These are phyloP conservation scores for Nyctibius grandis DNA, from an alignment of 2,797 vertebrate species.

Conservation along the genomic window DNA sequence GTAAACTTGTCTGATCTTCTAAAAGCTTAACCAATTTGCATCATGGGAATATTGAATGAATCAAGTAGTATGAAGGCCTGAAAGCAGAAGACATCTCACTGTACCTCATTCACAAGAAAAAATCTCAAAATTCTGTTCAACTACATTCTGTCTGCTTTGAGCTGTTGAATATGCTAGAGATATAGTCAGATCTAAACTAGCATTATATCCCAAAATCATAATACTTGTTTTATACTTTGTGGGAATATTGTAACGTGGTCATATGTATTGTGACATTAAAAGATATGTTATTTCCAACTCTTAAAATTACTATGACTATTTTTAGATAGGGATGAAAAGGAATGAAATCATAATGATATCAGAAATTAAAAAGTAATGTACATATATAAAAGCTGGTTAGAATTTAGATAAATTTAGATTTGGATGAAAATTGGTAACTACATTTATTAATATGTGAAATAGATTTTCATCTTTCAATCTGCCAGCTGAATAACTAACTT, in stretches of 20 bases:
- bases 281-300: background rate
- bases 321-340: background rate
- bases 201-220: background rate
- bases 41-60: background rate
- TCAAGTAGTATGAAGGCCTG: background rate
- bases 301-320: background rate
- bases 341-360: background rate
- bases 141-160: background rate
- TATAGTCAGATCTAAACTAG: background rate
- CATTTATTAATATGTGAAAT: background rate
- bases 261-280: background rate
- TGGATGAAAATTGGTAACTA: background rate
- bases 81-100: background rate
- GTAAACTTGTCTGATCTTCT: background rate
- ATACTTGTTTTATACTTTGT: background rate
- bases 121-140: background rate
- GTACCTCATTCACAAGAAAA: background rate
- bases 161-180: background rate
- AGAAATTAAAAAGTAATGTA: background rate
- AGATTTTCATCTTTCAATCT: background rate
- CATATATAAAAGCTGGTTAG: background rate
- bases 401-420: conserved; percentile 13
- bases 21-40: background rate
- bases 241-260: background rate
- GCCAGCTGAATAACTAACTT: background rate